Base-by-base conservation (phyloP, 2,797 vertebrate genomes). In the Nannoperca obscura region DNA sequence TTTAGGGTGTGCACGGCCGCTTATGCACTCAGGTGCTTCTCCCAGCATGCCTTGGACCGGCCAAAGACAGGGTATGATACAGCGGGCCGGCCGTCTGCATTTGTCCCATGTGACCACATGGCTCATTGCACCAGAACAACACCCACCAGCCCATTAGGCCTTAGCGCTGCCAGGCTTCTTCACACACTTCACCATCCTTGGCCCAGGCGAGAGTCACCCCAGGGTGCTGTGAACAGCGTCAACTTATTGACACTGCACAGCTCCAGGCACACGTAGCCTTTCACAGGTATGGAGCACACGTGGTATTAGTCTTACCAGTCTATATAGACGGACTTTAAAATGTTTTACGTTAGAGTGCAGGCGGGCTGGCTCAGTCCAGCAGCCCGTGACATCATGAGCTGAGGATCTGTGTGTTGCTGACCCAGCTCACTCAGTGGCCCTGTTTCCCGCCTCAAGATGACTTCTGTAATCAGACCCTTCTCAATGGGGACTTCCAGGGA, bases 41-140 rank as follows among this genome's bases (percentile, higher is more conserved):
- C 78, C 76, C 79, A 81, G 81, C 84, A 78, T 55, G 84, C 83
- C 69, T 76, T 49, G 71, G 72, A 76, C 38, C 0, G 61, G 78
- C 53, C 67, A 73, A 47, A 85, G 87, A 75, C 66, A 13, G 74
- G 80, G 71, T 77, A 47, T 71, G 74, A 88, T 86, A 66, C 61
- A 42, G 78, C 80, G 81, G 30, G 84, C 50, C 27, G 61, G 73
- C 77, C 60, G 52, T 88, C 81, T 83, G 88, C 38, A 15, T 82
- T 81, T 36, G 63, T 34, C 63, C 63, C 79, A 75, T 87, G 86
- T 69, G 82, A 83, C 76, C 71, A 24, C 74, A 83, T 69, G 88
- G 90, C 80, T 93, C 86, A 90, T 79, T 93, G 87, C 80, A 85
- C 82, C 83, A 68, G 89, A 90, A 93, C 86, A 92, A 89, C 90